Conservation (phyloP, 2,888 invertebrate genomes). For the Falcaria lacertinaria region DNA sequence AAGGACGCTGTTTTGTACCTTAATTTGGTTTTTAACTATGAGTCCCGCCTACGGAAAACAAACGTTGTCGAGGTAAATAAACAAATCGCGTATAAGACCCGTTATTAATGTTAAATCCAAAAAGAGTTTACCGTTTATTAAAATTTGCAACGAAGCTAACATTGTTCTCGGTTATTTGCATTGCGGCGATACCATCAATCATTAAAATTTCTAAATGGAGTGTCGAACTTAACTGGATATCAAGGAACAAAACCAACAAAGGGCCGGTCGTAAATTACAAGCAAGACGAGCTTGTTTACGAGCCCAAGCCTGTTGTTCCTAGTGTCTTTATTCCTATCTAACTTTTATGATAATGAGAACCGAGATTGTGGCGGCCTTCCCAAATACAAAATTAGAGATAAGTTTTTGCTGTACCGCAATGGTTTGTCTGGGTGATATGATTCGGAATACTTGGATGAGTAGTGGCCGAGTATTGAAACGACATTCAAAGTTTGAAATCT, state of each 20-base stretch:
- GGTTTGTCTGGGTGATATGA: not conserved
- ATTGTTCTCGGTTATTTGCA: constrained; percentile 1
- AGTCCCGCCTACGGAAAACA: no score
- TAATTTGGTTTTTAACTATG: no score
- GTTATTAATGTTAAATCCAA: no score
- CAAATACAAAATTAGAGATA: not conserved
- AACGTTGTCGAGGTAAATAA: no score
- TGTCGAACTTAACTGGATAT: constrained; percentile 15
- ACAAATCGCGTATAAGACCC: no score
- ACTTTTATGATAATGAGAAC: constrained; percentile 33
- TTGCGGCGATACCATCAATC: constrained; percentile 16
- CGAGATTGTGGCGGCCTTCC: not conserved
- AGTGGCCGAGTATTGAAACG: constrained; percentile 4
- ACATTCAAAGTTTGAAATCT: no score
- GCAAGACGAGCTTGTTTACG: constrained; percentile 31
- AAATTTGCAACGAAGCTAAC: no score
- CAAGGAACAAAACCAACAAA: constrained; percentile 34
- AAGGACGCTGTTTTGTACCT: no score
- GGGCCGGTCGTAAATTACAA: constrained; percentile 38
- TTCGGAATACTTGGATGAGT: no score
- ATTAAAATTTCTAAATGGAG: constrained; percentile 19
- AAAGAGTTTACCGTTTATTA: no score
- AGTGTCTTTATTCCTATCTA: constrained; percentile 22
- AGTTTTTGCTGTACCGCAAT: not conserved
- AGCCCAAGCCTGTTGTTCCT: constrained; percentile 18